phyloP scores from a whole-genome alignment of 2,797 vertebrate genomes.

The Lepilemur ruficaudatus region DNA sequence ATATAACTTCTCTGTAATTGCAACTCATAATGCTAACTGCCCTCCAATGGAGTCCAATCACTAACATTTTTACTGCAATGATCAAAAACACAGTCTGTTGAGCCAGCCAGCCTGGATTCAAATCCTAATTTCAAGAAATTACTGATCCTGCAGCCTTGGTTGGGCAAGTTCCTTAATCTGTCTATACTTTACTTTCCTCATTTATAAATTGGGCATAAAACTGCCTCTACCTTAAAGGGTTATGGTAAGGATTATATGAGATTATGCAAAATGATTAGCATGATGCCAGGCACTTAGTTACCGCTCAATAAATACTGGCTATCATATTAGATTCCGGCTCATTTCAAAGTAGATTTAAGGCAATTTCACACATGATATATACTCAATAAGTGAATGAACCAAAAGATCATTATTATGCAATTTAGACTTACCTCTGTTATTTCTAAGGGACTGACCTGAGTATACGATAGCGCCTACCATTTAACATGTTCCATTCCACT shows the following conservation, averaged over 20 bases:
- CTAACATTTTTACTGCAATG: neutral
- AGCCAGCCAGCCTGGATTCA: neutral
- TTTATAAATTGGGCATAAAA: neutral
- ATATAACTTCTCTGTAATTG: neutral
- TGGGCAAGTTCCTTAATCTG: neutral
- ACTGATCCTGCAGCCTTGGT: neutral
- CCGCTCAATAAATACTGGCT: neutral
- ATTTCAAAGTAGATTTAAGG: neutral
- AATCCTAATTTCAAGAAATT: conserved; percentile 21
- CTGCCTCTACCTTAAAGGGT: neutral
- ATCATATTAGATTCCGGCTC: neutral
- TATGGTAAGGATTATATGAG: neutral
- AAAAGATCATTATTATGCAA: neutral
- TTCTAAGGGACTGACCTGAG: neutral
- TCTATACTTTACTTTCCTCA: neutral
- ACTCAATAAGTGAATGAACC: neutral
- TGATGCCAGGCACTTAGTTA: neutral
- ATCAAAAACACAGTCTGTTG: neutral
- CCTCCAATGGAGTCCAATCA: neutral
- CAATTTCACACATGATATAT: conserved; percentile 22
- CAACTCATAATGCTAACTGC: conserved; percentile 19
- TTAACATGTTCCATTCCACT: neutral
- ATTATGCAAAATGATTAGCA: neutral
- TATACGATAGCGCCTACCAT: neutral
- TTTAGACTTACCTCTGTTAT: neutral